Evolutionary conservation across 2,113 vertebrate genomes (phyloP).

Genomic region (Bambusicola thoracicus): DNA sequence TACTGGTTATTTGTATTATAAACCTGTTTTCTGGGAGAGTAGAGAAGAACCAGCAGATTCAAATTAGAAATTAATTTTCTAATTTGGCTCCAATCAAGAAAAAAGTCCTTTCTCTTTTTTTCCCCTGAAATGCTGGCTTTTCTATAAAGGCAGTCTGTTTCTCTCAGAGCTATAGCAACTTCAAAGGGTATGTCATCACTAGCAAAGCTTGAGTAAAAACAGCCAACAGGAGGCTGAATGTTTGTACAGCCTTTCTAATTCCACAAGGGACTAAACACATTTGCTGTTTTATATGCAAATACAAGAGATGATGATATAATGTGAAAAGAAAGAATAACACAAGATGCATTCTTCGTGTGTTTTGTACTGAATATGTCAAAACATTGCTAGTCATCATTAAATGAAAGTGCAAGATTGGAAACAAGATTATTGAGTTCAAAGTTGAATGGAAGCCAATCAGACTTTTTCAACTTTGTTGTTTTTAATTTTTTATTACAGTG

Average conservation of each 20-base stretch:
- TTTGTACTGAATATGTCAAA: slow-evolving; percentile 8
- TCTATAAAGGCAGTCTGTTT: background rate
- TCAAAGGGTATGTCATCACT: slow-evolving; percentile 31
- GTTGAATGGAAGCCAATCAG: background rate
- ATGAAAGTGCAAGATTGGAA: background rate
- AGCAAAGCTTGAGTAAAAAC: slow-evolving; percentile 30
- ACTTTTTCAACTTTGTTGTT: background rate
- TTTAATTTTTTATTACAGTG: background rate
- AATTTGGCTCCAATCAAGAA: background rate
- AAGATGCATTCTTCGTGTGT: background rate
- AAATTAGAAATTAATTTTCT: background rate
- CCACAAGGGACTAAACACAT: background rate
- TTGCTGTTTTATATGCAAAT: slow-evolving; percentile 37
- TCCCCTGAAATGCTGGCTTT: background rate
- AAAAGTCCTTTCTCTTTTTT: background rate
- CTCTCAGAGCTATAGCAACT: background rate
- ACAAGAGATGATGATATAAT: background rate
- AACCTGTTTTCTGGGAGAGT: background rate
- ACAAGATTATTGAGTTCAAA: background rate
- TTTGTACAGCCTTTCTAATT: slow-evolving; percentile 43
- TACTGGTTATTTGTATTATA: background rate
- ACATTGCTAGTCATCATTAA: background rate
- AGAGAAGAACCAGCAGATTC: background rate
- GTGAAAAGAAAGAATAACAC: background rate
- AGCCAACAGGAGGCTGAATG: slow-evolving; percentile 18